These are phyloP conservation scores for Rhadina sibilatrix DNA, from an alignment of 2,113 vertebrate genomes.

Conservation along the genomic window DNA sequence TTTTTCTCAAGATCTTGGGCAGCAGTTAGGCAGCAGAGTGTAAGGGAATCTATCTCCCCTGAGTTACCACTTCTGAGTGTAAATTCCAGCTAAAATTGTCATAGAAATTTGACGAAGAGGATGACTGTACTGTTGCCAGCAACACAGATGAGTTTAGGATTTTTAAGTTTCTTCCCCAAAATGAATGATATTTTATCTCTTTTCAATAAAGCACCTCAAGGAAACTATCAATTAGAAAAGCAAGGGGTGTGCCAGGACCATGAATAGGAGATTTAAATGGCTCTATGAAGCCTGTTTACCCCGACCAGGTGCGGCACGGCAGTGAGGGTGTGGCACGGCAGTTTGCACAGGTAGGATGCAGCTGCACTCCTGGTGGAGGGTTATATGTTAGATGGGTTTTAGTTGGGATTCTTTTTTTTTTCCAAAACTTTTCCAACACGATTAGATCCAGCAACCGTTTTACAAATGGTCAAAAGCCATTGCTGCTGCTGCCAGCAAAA, in stretches of 20 bases:
- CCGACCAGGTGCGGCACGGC: fast-evolving
- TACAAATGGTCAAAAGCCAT: not conserved
- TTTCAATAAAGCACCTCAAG: not conserved
- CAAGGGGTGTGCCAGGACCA: not conserved
- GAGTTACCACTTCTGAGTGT: not conserved
- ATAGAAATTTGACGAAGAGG: not conserved
- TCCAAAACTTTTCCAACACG: too few relatives aligned
- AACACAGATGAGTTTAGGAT: not conserved
- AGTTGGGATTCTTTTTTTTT: not conserved
- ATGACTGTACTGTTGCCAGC: not conserved
- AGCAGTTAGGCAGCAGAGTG: not conserved
- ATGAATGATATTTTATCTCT: not conserved
- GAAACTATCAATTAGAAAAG: not conserved
- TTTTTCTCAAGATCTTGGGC: not conserved
- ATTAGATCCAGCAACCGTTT: not conserved
- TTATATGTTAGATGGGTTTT: not conserved
- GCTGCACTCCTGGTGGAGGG: not conserved
- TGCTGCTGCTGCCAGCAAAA: not conserved
- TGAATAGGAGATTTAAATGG: not conserved
- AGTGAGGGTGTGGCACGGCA: not conserved
- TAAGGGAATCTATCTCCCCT: not conserved
- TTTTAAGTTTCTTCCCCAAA: not conserved
- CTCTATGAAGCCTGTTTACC: fast-evolving
- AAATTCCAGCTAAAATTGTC: not conserved
- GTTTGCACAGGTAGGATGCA: not conserved